phyloP scores from a whole-genome alignment of 2,797 vertebrate genomes.

The Epinephelus awoara region DNA sequence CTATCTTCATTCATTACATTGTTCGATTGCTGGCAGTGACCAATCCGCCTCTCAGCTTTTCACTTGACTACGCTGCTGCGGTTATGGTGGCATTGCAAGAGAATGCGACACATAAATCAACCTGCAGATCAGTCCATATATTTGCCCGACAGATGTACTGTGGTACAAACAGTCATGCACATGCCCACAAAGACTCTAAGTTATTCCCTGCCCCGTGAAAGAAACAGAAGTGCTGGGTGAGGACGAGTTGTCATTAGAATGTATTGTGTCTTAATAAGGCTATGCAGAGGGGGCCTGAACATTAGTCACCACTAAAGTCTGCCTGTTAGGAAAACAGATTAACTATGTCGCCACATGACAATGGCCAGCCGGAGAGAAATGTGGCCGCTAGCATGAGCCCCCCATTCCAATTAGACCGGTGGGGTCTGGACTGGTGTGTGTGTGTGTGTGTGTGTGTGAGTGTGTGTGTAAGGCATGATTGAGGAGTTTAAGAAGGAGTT shows the following conservation, averaged over 20 bases:
- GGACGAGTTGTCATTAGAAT: conserved; percentile 47
- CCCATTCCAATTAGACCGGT: conserved; percentile 61
- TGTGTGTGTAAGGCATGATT: conserved; percentile 41
- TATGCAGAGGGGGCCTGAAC: conserved; percentile 29
- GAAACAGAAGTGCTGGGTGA: conserved; percentile 26
- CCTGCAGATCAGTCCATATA: background rate
- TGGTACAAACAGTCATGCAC: no score
- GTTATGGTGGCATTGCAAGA: background rate
- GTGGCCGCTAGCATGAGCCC: conserved; percentile 41
- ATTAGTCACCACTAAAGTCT: conserved; percentile 62
- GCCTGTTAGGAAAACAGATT: conserved; percentile 69
- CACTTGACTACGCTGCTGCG: background rate
- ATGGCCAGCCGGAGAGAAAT: conserved; percentile 57
- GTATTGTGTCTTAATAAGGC: conserved; percentile 59
- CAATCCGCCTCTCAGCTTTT: background rate
- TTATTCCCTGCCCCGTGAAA: background rate
- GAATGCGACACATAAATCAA: background rate
- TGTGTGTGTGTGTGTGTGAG: conserved; percentile 29
- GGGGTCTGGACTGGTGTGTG: conserved; percentile 30
- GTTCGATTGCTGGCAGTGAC: background rate
- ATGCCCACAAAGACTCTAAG: background rate
- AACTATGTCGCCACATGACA: conserved; percentile 65
- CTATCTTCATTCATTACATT: background rate
- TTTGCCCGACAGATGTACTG: background rate
- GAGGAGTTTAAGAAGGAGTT: conserved; percentile 40